Evolutionary conservation across 2,113 vertebrate species (phyloP), one percentile per base, ranked within the genome.

Genomic region (Clupea harengus): DNA sequence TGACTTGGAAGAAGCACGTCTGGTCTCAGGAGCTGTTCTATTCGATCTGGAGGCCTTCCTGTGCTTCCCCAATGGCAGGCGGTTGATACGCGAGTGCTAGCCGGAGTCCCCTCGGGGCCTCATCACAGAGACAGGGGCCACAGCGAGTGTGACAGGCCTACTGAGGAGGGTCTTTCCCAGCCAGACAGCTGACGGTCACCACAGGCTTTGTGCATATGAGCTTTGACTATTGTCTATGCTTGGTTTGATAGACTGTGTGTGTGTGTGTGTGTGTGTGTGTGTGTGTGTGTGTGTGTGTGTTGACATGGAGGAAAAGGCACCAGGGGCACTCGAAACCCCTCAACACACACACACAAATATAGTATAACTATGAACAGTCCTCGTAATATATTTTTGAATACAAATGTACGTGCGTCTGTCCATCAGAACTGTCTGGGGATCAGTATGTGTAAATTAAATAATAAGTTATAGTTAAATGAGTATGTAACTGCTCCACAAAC

Each of bases 221-320:
- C 57, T 64, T 64, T 64, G 57, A 64, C 57, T 60, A 3, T 54
- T 54, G 52, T 57, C 57, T 64, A n/a, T 25, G 22, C 22, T 64
- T 20, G 7, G 20, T 64, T 64, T 60, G 39, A 82, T 11, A n/a
- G 81, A 49, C 2, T 32, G 72, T 45, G 54, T 64, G 22, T 44
- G 45, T 52, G 72, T 85, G 75, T 83, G 17, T 64, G 28, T 45
- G 82, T 60, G 50, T 39, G 32, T 83, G 18, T 32, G 52, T 44
- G 22, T 45, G 32, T 20, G 28, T 83, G 39, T 45, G 28, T 39
- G 15, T 57, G 25, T 60, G 52, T 83, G 47, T 49, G 47, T 49
- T 39, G 2, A 39, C 39, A 54, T 25, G 10, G 45, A 39, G 82
- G 57, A 6, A 83, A 4, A 60, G 17, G 44, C 82, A 28, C n/a